Evolutionary conservation across 2,113 vertebrate species (phyloP).

Genomic region (Microcebus tavaratra): DNA sequence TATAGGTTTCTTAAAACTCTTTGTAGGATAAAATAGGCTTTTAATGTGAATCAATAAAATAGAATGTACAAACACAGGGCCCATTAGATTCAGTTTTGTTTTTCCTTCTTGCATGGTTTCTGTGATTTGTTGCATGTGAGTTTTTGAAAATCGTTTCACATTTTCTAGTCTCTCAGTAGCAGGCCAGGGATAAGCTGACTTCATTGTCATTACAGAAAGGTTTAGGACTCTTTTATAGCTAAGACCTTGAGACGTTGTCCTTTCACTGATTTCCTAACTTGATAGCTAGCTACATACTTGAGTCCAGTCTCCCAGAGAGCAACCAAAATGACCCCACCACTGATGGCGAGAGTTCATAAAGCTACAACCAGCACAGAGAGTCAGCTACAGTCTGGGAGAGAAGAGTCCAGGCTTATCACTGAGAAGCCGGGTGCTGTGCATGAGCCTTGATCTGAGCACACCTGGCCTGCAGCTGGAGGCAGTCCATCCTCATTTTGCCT

Average conservation of each 20-base stretch:
- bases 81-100: background rate
- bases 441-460: background rate
- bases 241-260: background rate
- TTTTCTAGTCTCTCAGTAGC: background rate
- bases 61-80: background rate
- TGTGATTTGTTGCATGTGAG: background rate
- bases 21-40: background rate
- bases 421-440: background rate
- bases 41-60: too few relatives aligned
- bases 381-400: background rate
- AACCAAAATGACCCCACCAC: background rate
- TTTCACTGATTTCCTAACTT: background rate
- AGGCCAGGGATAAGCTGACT: background rate
- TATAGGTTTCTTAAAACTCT: background rate
- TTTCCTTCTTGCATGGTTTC: background rate
- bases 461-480: background rate
- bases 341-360: background rate
- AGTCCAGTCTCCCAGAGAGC: background rate
- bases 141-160: background rate
- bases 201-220: background rate
- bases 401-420: accelerated
- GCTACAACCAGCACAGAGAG: accelerated
- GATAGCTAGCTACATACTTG: background rate
- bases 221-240: background rate
- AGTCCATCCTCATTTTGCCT: background rate